Evolutionary conservation across 2,113 vertebrate species (phyloP), one percentile per base, ranked within the genome.

Genomic region (Atlantisia rogersi): DNA sequence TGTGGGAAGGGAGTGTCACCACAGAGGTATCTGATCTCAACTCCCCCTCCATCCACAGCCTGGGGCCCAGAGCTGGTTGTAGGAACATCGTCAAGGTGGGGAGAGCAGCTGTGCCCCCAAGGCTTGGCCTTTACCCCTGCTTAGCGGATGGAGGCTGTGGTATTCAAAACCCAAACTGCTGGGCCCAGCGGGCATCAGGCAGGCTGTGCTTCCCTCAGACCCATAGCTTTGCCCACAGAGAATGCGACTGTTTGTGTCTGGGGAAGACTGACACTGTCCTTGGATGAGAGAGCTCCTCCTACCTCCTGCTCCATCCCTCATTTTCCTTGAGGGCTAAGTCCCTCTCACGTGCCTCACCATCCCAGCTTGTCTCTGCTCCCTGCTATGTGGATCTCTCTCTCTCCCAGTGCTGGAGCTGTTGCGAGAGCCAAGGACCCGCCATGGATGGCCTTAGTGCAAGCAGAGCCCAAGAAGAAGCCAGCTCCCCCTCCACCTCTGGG

Each of bases 361-460:
- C 28, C 31, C 14, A 22, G 25, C 13, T 44, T 91, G 28, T 74
- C n/a, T 91, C 40, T 83, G 56, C 35, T 79, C 31, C 32, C 44
- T 64, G 39, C 29, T 53, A 60, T 28, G 29, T 76, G 2, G 1
- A 14, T 37, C 13, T 84, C 35, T 80, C n/a, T 80, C 68, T 91
- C 59, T 68, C 25, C 31, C 73, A 98, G 98, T 70, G 86, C 71
- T 5, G 96, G 94, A 73, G 53, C 91, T 26, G 91, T 92, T 53
- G 88, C 83, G 42, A 99, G 98, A 97, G 96, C 98, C 92, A 99
- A 99, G 97, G 99, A 99, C 82, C 99, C 99, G 11, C 99, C 99
- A 1, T 99, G 99, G 99, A 98, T 99, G 88, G 97, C 98, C 8
- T 98, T 99, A 94, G 99, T 99, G 77, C 99, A 99, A 81, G 97